These are phyloP conservation scores for Paradisaea rubra DNA, from an alignment of 2,113 vertebrate genomes.

Conservation along the genomic window DNA sequence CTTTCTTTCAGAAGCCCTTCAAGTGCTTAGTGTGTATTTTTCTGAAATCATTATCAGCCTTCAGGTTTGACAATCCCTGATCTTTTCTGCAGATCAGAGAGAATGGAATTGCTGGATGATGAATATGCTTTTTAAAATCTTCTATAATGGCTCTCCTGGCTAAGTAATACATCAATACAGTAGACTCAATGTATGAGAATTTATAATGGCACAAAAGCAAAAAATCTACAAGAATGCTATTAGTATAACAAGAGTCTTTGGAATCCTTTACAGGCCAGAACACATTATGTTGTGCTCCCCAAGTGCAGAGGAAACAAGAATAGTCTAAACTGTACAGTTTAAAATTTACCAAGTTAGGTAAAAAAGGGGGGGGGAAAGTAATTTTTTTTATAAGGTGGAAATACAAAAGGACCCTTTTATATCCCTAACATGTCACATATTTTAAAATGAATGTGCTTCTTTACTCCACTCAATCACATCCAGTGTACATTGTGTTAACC, in stretches of 20 bases:
- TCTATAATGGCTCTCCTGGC: background rate
- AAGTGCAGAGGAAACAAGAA: background rate
- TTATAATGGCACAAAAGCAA: background rate
- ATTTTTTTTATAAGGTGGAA: background rate
- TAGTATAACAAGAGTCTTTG: background rate
- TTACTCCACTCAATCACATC: background rate
- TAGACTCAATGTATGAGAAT: background rate
- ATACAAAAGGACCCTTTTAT: background rate
- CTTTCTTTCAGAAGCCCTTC: background rate
- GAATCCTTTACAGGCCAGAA: background rate
- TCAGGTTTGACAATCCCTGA: background rate
- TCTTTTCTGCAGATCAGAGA: background rate
- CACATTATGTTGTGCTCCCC: accelerated
- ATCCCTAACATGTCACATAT: background rate
- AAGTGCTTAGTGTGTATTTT: background rate
- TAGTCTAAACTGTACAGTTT: background rate
- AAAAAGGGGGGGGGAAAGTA: background rate
- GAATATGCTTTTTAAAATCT: background rate
- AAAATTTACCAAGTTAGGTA: background rate
- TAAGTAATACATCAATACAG: background rate
- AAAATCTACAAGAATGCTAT: background rate
- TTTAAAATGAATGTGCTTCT: background rate
- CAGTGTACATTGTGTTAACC: background rate
- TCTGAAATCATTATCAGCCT: background rate
- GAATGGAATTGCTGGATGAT: background rate